Evolutionary conservation across 1,140 invertebrate genomes (phyloP).

Genomic region (Danaus plexippus): DNA sequence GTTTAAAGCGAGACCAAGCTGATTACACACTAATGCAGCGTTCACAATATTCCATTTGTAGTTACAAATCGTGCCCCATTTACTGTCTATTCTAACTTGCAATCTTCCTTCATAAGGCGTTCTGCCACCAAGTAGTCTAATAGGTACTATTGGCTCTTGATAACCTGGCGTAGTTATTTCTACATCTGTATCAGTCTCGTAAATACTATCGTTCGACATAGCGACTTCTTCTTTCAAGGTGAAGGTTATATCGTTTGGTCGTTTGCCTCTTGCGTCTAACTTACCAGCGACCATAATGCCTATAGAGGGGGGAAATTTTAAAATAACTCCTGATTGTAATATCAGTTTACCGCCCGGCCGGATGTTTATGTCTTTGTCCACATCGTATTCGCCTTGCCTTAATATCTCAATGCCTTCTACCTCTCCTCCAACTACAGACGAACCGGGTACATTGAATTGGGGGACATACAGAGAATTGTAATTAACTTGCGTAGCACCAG

Average conservation of each 20-base stretch:
- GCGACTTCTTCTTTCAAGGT: conserved; percentile 82
- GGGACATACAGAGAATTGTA: conserved; percentile 82
- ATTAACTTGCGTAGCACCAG: conserved; percentile 83
- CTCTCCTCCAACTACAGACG: conserved; percentile 86
- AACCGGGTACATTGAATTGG: conserved; percentile 78
- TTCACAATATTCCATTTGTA: conserved; percentile 95
- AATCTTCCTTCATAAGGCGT: conserved; percentile 84
- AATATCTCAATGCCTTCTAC: conserved; percentile 89
- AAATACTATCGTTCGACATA: conserved; percentile 75
- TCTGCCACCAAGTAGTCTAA: conserved; percentile 83
- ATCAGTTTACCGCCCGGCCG: conserved; percentile 89
- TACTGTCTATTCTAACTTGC: conserved; percentile 84
- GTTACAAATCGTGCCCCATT: conserved; percentile 98
- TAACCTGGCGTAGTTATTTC: conserved; percentile 73
- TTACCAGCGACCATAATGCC: conserved; percentile 97
- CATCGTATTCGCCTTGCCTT: conserved; percentile 84
- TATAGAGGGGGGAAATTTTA: conserved; percentile 90
- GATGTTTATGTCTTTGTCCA: conserved; percentile 92
- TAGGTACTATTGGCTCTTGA: conserved; percentile 74
- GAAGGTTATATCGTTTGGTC: conserved; percentile 83
- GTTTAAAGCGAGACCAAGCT: conserved; percentile 93
- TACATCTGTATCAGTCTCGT: conserved; percentile 71
- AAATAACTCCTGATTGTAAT: conserved; percentile 87
- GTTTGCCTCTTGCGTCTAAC: conserved; percentile 84
- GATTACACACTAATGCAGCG: conserved; percentile 95